Evolutionary conservation across 2,888 invertebrate species (phyloP), one percentile per base, ranked within the genome.

Genomic region (Norana najaformis): DNA sequence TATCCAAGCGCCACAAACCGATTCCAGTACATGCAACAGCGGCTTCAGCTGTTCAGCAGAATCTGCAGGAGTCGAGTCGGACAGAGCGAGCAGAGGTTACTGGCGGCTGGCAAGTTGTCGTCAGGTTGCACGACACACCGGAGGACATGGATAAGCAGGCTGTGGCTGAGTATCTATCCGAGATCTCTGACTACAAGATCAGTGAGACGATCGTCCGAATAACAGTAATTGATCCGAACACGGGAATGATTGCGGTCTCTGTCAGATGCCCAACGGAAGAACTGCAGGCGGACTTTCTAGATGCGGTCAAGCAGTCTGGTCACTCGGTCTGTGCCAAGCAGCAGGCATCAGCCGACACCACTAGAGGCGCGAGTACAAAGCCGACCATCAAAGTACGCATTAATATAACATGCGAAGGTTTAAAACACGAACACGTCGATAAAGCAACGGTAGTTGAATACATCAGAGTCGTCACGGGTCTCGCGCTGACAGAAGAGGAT

Each of bases 251-350:
- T 36, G 35, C 37, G 36, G 85, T 85, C 6, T 85, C 85, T 18
- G 85, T 85, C 35, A 35, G 14, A 37, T 85, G 85, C 23, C 85
- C 36, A 37, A 36, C 85, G 18, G 20, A 85, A 37, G 85, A 35
- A 85, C 16, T 85, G 35, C 36, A 85, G 8, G 35, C 35, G 36
- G 16, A 36, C 37, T 85, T 85, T 37, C 85, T 85, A 23, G 36
- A 85, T 35, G 23, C 37, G 85, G 85, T 85, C 85, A 85, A 85
- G 20, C 36, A 85, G 37, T 35, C 85, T 35, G 85, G 85, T 37
- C 36, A 36, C 37, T 37, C 35, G 85, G 85, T 8, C 35, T 85
- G 85, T 85, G 18, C 36, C 85, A 35, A 36, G 85, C 37, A 8
- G 13, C 16, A 23, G 36, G 14, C 6, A 0, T 36, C 85, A 20